These are phyloP conservation scores for Stomatorhinus walkeri DNA, from an alignment of 2,797 vertebrate species.

Conservation along the genomic window DNA sequence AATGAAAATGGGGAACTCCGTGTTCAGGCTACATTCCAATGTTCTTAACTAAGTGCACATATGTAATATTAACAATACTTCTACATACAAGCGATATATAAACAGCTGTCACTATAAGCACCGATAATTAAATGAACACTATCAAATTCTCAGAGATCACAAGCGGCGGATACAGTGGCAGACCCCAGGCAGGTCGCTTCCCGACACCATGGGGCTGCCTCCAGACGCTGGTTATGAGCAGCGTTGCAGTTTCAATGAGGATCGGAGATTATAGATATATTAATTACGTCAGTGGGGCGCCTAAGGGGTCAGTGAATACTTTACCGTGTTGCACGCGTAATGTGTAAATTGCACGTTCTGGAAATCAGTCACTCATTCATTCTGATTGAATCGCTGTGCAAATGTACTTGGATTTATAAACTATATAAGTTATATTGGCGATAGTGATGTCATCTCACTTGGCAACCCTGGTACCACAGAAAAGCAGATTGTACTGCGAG, in stretches of 20 bases:
- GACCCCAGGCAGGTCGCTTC: background rate
- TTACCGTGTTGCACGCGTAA: background rate
- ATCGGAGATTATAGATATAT: background rate
- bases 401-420: background rate
- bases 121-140: background rate
- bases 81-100: background rate
- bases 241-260: background rate
- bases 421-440: background rate
- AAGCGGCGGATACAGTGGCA: background rate
- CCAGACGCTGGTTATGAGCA: background rate
- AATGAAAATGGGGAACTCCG: background rate
- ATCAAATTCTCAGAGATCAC: background rate
- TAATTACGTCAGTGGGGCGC: background rate
- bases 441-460: background rate
- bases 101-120: background rate
- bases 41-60: background rate
- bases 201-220: background rate
- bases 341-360: background rate
- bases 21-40: background rate
- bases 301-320: background rate
- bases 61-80: background rate
- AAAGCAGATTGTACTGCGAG: background rate
- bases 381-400: background rate
- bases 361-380: background rate
- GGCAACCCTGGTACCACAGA: background rate